Base-by-base conservation (phyloP, 2,888 invertebrate genomes). In the Bembecia ichneumoniformis region DNA sequence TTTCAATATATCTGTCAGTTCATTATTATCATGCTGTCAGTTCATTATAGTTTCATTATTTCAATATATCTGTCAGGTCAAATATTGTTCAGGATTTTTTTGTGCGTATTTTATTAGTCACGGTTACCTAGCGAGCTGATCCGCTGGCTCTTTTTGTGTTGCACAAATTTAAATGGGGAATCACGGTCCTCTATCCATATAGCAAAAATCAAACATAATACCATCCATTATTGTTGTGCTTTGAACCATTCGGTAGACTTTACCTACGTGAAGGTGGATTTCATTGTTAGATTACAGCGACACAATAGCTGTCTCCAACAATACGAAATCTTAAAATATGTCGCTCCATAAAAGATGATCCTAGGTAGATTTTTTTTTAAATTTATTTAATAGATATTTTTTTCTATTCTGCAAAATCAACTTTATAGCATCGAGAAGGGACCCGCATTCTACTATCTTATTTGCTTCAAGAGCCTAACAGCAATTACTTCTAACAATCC, bases 401-500 rank as follows among this genome's bases (percentile, higher is more conserved):
- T 11, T 28, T 62, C 64, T 65, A 60, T 63, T 62, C 62, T 48
- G 56, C 52, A 54, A 57, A 58, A 60, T 56, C 58, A 60, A 61
- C 62, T 64, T 63, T 66, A 16, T 63, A 68, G 67, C 62, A 52
- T 52, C 54, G 60, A 63, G 53, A 66, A 60, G 59, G 60, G 60
- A 68, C 83, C 82, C 84, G 84, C 82, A 86, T 83, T 71, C 66
- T 58, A 59, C 52, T 58, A 61, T 66, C 64, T 67, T 73, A 74
- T 77, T 77, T 70, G 55, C 64, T 69, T 65, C 69, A 72, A 76
- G 71, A 74, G 69, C 61, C 62, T 55, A 68, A 67, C 59, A 61
- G 73, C 76, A 82, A 86, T 86, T 82, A 83, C 67, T 73, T 77
- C 78, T 82, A 84, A 82, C 75, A 77, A 81, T 72, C 71, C 75